Conservation (phyloP, 2,888 invertebrate species). For the Physocephala rufipes region DNA sequence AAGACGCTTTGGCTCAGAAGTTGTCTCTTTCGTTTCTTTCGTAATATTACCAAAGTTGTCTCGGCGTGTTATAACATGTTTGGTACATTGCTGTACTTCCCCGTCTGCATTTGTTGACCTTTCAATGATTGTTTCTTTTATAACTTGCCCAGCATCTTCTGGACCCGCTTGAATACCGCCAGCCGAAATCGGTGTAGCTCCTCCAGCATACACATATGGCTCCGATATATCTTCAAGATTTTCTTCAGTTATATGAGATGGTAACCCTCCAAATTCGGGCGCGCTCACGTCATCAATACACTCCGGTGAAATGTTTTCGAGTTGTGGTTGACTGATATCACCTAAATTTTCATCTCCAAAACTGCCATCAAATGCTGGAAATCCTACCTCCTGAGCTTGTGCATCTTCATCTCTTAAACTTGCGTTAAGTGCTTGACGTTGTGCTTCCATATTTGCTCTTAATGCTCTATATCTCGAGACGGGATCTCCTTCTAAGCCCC, state of each 20-base stretch:
- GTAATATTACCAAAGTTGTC: constrained; percentile 41
- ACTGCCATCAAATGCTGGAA: neutral
- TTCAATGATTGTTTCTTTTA: constrained; percentile 39
- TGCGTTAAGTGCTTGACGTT: neutral
- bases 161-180: constrained; percentile 9
- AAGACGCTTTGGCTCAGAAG: neutral
- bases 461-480: too few species aligned
- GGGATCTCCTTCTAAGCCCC: too few species aligned
- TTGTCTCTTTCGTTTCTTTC: constrained; percentile 27
- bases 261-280: neutral
- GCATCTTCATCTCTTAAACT: too few species aligned
- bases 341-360: neutral
- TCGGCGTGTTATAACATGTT: constrained; percentile 40
- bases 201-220: neutral
- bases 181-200: too few species aligned
- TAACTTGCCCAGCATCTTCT: constrained; percentile 30
- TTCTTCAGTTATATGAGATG: neutral
- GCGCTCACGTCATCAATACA: neutral
- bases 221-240: neutral
- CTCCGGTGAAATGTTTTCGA: neutral
- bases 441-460: neutral
- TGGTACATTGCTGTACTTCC: constrained; percentile 33
- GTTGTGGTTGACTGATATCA: neutral
- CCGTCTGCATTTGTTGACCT: constrained; percentile 37
- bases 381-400: too few species aligned